Conservation (phyloP, 2,113 vertebrate species). For the Coturnix japonica region DNA sequence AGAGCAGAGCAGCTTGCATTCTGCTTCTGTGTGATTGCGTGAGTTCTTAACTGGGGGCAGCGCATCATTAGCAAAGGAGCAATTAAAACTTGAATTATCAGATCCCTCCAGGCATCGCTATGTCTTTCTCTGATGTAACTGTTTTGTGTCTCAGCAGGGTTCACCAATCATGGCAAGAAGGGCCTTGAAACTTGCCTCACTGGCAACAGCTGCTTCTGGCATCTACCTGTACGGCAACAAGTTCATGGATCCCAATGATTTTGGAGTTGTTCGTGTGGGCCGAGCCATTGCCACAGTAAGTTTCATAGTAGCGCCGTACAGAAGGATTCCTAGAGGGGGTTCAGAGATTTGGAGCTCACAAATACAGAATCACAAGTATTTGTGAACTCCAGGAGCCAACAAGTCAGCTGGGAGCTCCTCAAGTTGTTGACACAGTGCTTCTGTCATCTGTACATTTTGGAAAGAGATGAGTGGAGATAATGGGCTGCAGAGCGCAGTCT, state of each 20-base stretch:
- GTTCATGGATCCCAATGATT: conserved; percentile 87
- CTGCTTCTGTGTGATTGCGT: rapidly evolving
- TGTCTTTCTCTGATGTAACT: neutral
- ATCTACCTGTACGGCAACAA: conserved; percentile 83
- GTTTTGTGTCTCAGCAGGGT: conserved; percentile 70
- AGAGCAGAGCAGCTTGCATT: neutral
- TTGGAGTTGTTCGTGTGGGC: conserved; percentile 89
- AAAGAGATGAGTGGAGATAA: neutral
- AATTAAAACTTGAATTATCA: neutral
- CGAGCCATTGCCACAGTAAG: conserved; percentile 90
- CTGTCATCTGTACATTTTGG: neutral
- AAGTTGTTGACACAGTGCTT: neutral
- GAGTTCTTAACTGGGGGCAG: neutral
- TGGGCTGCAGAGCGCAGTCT: neutral
- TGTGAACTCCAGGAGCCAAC: neutral
- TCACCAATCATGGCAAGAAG: conserved; percentile 83
- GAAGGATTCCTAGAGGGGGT: neutral
- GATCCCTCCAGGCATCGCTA: neutral
- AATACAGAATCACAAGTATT: neutral
- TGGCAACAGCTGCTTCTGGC: conserved; percentile 85
- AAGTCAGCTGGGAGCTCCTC: neutral
- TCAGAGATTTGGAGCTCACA: neutral
- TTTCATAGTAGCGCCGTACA: neutral
- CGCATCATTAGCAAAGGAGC: neutral
- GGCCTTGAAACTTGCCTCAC: conserved; percentile 83